Percentiles rank a stretch among this genome's conserved stretches.
phyloP scores from a whole-genome alignment of 1,140 invertebrate species.

The Zaprionus lachaisei region DNA sequence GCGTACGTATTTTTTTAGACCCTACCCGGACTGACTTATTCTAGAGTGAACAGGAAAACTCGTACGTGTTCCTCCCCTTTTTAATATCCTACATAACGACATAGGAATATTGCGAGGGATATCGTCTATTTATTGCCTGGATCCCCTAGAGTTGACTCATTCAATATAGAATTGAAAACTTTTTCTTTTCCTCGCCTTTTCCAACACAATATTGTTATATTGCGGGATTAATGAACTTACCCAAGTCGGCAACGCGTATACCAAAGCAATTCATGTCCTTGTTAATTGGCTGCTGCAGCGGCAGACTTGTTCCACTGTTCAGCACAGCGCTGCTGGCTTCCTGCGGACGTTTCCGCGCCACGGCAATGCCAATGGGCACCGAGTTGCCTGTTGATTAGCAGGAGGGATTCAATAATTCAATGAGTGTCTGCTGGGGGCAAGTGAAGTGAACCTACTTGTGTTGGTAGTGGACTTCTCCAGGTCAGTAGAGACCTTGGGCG shows the following conservation, averaged over 20 bases:
- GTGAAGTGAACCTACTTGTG: constrained; percentile 62
- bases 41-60: not conserved
- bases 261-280: constrained; percentile 84
- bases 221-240: constrained; percentile 83
- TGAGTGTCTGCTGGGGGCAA: not conserved
- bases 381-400: constrained; percentile 84
- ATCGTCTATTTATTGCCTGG: too few relatives aligned
- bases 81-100: too few relatives aligned
- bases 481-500: constrained; percentile 83
- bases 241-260: constrained; percentile 86
- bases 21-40: not conserved
- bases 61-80: too few relatives aligned
- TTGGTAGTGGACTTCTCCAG: constrained; percentile 60
- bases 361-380: constrained; percentile 94
- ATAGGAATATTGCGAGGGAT: too few relatives aligned
- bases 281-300: constrained; percentile 74
- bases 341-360: constrained; percentile 91
- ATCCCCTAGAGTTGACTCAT: too few relatives aligned
- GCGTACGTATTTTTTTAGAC: not conserved
- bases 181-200: not conserved
- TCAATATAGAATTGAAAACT: not conserved
- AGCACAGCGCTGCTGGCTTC: constrained; percentile 86
- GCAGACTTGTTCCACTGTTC: constrained; percentile 65
- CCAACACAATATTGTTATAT: not conserved
- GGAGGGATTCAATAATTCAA: not conserved